Percentiles rank a stretch among this genome's conserved stretches.
Conservation (phyloP, 2,888 invertebrate genomes). For the Netelia inedita region DNA sequence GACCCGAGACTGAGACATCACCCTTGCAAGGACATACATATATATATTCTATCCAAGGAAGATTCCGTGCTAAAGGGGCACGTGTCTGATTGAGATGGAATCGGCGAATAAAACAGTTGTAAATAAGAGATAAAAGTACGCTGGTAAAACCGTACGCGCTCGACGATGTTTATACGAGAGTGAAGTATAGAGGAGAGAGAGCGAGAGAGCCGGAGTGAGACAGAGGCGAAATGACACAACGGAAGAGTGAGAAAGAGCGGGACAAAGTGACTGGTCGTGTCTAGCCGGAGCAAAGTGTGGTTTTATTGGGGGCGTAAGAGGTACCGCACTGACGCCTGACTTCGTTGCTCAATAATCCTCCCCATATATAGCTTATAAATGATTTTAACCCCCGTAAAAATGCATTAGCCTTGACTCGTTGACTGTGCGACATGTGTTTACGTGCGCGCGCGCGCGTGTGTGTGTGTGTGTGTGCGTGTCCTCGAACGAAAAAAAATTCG, state of each 20-base stretch:
- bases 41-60: constrained; percentile 65
- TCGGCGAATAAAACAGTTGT: constrained; percentile 85
- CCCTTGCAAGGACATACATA: constrained; percentile 68
- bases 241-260: constrained; percentile 64
- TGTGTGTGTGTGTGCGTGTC: background rate
- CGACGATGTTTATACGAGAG: constrained; percentile 47
- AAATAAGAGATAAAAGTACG: constrained; percentile 83
- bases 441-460: constrained; percentile 13
- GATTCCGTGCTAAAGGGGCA: constrained; percentile 62
- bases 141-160: constrained; percentile 48
- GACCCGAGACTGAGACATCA: constrained; percentile 47
- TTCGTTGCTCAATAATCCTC: constrained; percentile 79
- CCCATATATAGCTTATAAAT: constrained; percentile 85
- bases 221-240: constrained; percentile 69
- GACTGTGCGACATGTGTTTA: constrained; percentile 46
- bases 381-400: constrained; percentile 84
- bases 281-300: constrained; percentile 81
- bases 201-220: constrained; percentile 23
- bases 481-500: constrained; percentile 49
- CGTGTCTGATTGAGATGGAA: constrained; percentile 85
- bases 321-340: constrained; percentile 70
- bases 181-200: constrained; percentile 24
- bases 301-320: constrained; percentile 83
- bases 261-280: constrained; percentile 83
- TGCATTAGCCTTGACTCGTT: constrained; percentile 80